A percentile compares a stretch with the other conserved stretches of the same genome.
phyloP scores from a whole-genome alignment of 2,797 vertebrate genomes.

The Sebastes minor region DNA sequence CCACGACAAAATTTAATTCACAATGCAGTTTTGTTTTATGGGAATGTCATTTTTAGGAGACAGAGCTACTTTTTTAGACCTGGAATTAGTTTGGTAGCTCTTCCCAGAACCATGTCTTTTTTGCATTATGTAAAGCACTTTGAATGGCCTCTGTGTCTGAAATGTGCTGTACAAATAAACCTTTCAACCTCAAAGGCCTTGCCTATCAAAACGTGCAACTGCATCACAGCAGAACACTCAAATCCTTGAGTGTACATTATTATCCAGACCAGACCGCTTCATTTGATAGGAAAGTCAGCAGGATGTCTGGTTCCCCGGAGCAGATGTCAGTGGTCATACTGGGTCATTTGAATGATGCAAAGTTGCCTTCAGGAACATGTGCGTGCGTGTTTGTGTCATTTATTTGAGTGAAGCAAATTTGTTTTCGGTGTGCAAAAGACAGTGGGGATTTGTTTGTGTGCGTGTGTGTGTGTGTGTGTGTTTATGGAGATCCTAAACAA shows the following conservation, averaged over 20 bases:
- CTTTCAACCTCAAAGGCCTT: too few species aligned
- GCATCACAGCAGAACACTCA: neutral
- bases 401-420: neutral
- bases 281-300: slow-evolving; percentile 16
- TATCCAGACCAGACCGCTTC: slow-evolving; percentile 8
- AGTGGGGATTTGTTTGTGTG: neutral
- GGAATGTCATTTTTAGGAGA: too few species aligned
- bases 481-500: slow-evolving; percentile 20
- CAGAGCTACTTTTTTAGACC: too few species aligned
- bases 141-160: too few species aligned
- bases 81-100: too few species aligned
- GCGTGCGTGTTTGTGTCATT: neutral
- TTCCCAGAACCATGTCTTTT: too few species aligned
- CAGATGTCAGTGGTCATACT: neutral
- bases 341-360: slow-evolving; percentile 49
- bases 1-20: too few species aligned
- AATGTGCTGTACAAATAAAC: neutral
- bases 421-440: neutral
- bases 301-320: neutral
- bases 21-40: too few species aligned
- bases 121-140: too few species aligned
- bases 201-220: neutral
- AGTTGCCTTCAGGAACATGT: neutral
- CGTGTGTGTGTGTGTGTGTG: neutral
- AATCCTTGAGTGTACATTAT: neutral